phyloP scores from a whole-genome alignment of 2,797 vertebrate species.

The Delichon dasypus region DNA sequence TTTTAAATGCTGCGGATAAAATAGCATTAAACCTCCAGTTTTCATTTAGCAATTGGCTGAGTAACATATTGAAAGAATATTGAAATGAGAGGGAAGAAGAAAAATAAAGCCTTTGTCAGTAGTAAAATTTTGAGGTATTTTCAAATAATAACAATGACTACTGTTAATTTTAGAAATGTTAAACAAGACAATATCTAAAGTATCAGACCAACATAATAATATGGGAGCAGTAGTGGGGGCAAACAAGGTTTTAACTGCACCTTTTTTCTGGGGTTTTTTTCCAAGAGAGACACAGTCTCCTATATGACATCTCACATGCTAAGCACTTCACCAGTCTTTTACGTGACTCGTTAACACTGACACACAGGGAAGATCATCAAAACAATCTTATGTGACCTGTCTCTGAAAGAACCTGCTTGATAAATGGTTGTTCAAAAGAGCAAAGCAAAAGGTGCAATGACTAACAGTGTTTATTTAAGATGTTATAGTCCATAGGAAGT shows the following conservation, averaged over 20 bases:
- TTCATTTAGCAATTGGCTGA: neutral
- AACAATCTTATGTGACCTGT: neutral
- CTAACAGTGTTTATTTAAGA: neutral
- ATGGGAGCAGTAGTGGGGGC: neutral
- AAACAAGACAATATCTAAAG: neutral
- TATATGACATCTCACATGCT: neutral
- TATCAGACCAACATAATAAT: neutral
- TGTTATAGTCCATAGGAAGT: neutral
- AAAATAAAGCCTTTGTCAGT: neutral
- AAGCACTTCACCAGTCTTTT: neutral
- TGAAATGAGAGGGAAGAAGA: neutral
- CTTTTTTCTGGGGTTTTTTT: neutral
- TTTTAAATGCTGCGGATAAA: neutral
- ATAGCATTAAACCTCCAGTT: neutral
- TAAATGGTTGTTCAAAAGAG: neutral
- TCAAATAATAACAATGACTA: neutral
- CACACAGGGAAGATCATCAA: neutral
- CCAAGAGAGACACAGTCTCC: neutral
- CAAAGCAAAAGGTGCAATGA: neutral
- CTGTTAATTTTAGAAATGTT: neutral
- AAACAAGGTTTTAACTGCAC: neutral
- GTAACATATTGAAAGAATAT: neutral
- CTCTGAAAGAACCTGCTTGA: constrained; percentile 3
- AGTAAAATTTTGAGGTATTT: neutral
- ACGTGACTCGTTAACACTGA: constrained; percentile 4